Base-by-base conservation (phyloP, 2,888 invertebrate species). In the Patella depressa region DNA sequence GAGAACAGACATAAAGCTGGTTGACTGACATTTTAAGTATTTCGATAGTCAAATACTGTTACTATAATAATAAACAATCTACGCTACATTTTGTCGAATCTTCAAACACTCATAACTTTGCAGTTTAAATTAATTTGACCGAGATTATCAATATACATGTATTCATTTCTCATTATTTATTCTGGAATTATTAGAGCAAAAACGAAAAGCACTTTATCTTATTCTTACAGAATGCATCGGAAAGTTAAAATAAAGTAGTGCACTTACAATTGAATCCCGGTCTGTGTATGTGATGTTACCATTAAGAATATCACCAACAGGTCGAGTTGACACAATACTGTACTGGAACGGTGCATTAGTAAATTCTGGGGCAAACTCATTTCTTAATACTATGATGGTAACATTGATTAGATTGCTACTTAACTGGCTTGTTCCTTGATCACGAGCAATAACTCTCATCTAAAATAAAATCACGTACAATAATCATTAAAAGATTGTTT, bases 381-480 rank as follows among this genome's bases (percentile, higher is more conserved):
- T 89, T 2, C 88, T 79, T 12, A 77, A 80, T 3, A 90, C 88
- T 71, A 78, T 78, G n/a, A 88, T 79, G 0, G 85, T 84, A 72
- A 87, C 85, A 76, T 84, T 85, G 17, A 83, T 81, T 71, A 79
- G 80, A 7, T 59, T 71, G 34, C 87, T 84, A 55, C 81, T 82
- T 72, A 85, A 81, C n/a, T 80, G 82, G 9, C 89, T 88, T 0
- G 77, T 82, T 17, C 88, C 88, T 9, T 83, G 81, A 76, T 90
- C 90, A 71, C 78, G 82, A 1, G 89, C 88, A 59, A 84, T 79
- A 15, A 89, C 86, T 73, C 79, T 78, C 84, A 90, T 86, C 89
- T 90, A 82, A 19, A 79, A 78, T 69, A 71, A 71, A 29, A 45
- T 45, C 45, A 45, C 1, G 45, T 45, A 45, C 45, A 45, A 45